Conservation (phyloP, 2,113 vertebrate genomes). For the Symphodus melops region DNA sequence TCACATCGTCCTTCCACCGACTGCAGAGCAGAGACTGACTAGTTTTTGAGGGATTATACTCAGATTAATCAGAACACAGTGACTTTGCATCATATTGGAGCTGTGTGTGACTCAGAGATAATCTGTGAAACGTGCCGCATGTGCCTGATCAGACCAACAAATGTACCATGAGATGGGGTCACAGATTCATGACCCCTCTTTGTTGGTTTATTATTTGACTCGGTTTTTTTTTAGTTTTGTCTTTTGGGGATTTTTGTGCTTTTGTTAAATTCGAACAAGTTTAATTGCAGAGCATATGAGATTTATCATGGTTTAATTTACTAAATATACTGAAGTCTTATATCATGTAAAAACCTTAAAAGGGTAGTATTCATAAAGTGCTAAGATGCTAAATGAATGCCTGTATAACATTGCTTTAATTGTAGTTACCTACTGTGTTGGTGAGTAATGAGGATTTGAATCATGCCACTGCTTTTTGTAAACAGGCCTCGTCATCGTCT, state of each 20-base stretch:
- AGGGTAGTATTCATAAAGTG: not conserved
- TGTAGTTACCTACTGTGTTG: conserved; percentile 11
- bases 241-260: conserved; percentile 6
- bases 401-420: not conserved
- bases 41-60: conserved; percentile 70
- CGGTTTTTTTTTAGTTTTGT: conserved; percentile 23
- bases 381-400: no score
- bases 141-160: conserved; percentile 28
- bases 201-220: not conserved
- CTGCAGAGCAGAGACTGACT: conserved; percentile 52
- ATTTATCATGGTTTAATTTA: no score
- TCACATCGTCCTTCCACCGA: conserved; percentile 14
- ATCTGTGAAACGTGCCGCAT: conserved; percentile 69
- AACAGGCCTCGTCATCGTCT: conserved; percentile 41
- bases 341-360: not conserved
- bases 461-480: conserved; percentile 7
- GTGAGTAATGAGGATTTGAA: conserved; percentile 25
- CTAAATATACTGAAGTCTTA: not conserved
- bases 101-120: conserved; percentile 48
- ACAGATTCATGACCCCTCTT: conserved; percentile 1
- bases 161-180: conserved; percentile 43
- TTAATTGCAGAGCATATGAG: no score
- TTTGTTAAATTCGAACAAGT: no score
- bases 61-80: conserved; percentile 71
- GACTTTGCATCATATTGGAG: conserved; percentile 68